These are phyloP conservation scores for Aphis craccivora DNA, from an alignment of 1,140 invertebrate species.

Conservation along the genomic window DNA sequence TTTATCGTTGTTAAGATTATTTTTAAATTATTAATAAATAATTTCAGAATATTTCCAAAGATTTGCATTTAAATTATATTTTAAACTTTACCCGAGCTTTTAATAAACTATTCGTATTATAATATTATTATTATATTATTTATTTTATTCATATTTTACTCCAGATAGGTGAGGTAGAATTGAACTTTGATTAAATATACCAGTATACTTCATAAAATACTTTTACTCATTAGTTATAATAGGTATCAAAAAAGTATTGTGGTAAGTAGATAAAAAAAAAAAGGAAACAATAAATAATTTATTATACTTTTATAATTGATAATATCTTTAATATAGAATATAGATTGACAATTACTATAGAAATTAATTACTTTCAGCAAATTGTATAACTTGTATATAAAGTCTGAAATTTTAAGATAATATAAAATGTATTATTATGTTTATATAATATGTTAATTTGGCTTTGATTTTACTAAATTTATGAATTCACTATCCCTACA, in stretches of 20 bases:
- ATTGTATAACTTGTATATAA: not conserved
- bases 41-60: conserved; percentile 24
- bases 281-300: too few species aligned
- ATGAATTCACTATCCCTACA: not conserved
- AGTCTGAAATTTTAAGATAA: too few species aligned
- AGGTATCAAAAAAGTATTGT: not conserved
- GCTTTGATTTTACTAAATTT: not conserved
- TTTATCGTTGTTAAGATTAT: not conserved
- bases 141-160: conserved; percentile 26
- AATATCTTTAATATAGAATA: too few species aligned
- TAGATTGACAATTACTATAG: not conserved
- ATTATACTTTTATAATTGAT: too few species aligned
- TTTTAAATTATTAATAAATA: conserved; percentile 13
- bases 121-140: not conserved
- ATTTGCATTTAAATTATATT: conserved; percentile 38
- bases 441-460: not conserved
- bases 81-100: not conserved
- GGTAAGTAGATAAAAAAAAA: not conserved
- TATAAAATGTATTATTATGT: not conserved
- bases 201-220: not conserved
- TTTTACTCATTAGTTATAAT: not conserved
- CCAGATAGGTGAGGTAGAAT: not conserved
- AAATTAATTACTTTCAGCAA: not conserved
- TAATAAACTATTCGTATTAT: not conserved
- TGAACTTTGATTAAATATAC: not conserved